Evolutionary conservation across 2,797 vertebrate genomes (phyloP).

Genomic region (Cyclura pinguis): DNA sequence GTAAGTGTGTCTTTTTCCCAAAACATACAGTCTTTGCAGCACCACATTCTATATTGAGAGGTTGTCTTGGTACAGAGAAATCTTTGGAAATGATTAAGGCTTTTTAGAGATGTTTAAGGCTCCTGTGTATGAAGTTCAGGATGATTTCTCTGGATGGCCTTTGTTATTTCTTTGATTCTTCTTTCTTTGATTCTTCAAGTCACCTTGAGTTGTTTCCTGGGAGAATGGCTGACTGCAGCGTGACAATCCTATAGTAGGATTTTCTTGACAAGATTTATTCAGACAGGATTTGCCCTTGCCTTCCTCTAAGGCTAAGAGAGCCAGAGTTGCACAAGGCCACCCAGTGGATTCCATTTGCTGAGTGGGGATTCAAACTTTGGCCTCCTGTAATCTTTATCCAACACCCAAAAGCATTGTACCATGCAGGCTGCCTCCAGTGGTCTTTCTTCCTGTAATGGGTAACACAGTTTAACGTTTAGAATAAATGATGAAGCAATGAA

Average conservation of each 20-base stretch:
- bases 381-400: too few relatives aligned
- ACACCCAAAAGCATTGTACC: too few relatives aligned
- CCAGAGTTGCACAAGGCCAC: too few relatives aligned
- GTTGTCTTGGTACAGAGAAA: neutral
- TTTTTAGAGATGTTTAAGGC: neutral
- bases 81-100: neutral
- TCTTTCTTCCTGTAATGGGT: neutral
- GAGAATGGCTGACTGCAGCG: too few relatives aligned
- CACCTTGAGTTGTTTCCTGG: too few relatives aligned
- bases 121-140: neutral
- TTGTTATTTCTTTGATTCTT: neutral
- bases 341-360: too few relatives aligned
- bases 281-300: neutral
- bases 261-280: neutral
- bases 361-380: too few relatives aligned
- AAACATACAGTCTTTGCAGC: neutral
- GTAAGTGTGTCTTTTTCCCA: neutral
- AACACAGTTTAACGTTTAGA: neutral
- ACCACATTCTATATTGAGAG: neutral
- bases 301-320: too few relatives aligned
- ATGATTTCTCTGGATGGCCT: neutral
- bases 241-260: too few relatives aligned
- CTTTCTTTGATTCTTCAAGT: neutral
- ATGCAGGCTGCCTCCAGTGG: neutral
- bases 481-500: neutral